A percentile compares a stretch with the other conserved stretches of the same genome.
phyloP scores from a whole-genome alignment of 2,888 invertebrate species.

The Patella caerulea region DNA sequence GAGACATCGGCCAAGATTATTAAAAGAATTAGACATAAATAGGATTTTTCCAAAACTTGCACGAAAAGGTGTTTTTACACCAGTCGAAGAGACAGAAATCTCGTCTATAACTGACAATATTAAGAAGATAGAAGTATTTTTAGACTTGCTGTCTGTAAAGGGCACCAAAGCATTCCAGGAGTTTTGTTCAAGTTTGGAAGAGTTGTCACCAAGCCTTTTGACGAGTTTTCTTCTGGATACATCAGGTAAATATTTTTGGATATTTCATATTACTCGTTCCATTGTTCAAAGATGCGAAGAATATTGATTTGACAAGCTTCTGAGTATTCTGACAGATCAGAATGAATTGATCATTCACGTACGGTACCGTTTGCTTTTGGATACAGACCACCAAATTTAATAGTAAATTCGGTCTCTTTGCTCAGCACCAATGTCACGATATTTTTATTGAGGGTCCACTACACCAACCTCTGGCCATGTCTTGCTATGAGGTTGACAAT shows the following conservation, averaged over 20 bases:
- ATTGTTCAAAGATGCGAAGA: too few species aligned
- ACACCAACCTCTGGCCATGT: too few species aligned
- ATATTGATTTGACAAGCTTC: too few species aligned
- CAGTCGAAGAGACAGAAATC: slow-evolving; percentile 58
- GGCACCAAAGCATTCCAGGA: slow-evolving; percentile 63
- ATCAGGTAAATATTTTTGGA: slow-evolving; percentile 44
- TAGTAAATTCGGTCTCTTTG: too few species aligned
- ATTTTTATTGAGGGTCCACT: too few species aligned
- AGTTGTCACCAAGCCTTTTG: slow-evolving; percentile 56
- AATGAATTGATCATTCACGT: too few species aligned
- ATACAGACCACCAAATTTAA: too few species aligned
- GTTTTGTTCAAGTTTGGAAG: slow-evolving; percentile 66
- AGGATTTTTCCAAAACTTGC: slow-evolving; percentile 59
- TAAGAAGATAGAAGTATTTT: slow-evolving; percentile 57
- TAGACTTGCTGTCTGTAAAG: slow-evolving; percentile 64
- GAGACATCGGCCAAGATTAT: slow-evolving; percentile 53
- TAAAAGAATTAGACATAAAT: slow-evolving; percentile 61
- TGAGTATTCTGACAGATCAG: too few species aligned
- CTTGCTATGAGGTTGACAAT: too few species aligned
- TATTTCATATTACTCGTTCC: too few species aligned
- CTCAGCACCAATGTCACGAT: too few species aligned
- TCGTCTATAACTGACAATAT: slow-evolving; percentile 46
- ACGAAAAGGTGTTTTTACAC: slow-evolving; percentile 56
- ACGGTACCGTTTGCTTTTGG: too few species aligned
- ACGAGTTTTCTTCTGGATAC: slow-evolving; percentile 56